These are phyloP conservation scores for Parnassius smintheus DNA, from an alignment of 2,888 invertebrate genomes.

Conservation along the genomic window DNA sequence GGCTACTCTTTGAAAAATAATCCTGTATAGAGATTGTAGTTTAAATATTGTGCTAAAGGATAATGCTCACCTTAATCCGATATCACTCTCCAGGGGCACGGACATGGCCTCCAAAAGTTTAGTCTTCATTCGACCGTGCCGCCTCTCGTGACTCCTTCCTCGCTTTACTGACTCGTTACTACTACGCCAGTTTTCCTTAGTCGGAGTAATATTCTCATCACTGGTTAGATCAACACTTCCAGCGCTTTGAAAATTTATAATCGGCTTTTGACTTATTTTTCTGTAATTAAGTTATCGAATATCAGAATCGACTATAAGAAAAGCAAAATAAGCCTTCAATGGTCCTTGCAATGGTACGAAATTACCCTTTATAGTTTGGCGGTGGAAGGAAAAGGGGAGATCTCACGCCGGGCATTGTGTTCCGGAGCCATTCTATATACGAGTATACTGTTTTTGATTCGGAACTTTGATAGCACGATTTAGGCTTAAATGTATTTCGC, in stretches of 20 bases:
- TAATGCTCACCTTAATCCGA: constrained; percentile 42
- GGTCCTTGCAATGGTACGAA: no score
- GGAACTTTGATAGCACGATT: no score
- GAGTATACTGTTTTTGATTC: no score
- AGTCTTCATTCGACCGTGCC: constrained; percentile 30
- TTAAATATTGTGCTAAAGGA: neutral
- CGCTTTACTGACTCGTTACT: neutral
- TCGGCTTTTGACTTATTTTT: neutral
- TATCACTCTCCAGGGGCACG: constrained; percentile 52
- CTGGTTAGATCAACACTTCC: neutral
- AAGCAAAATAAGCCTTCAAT: no score
- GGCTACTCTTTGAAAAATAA: no score
- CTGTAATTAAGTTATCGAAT: neutral
- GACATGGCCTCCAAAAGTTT: constrained; percentile 45
- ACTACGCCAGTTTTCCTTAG: neutral
- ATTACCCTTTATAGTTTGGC: no score
- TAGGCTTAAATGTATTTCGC: no score
- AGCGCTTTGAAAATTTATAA: constrained; percentile 4
- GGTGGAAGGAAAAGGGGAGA: no score
- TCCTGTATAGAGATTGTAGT: neutral
- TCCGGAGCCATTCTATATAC: no score
- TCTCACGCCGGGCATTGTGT: no score
- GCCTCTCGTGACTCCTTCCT: constrained; percentile 7
- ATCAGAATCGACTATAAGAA: no score
- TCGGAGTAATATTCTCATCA: neutral